phyloP scores from a whole-genome alignment of 2,797 vertebrate genomes.

The Notoglanidium macrostoma region DNA sequence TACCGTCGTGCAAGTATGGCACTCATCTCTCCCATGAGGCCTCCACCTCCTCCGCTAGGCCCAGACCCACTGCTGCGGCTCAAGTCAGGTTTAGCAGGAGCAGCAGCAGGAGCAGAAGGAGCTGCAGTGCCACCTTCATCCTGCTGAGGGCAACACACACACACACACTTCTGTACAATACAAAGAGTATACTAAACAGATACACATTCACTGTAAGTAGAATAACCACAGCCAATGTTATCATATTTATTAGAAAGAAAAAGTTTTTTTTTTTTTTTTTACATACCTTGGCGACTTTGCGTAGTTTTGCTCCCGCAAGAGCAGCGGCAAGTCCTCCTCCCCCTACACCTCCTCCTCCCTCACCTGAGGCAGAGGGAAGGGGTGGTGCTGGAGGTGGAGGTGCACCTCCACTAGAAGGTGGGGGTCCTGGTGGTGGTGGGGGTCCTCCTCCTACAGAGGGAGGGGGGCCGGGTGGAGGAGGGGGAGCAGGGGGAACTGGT shows the following conservation, averaged over 20 bases:
- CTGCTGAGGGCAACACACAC: conserved; percentile 60
- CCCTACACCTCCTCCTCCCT: conserved; percentile 60
- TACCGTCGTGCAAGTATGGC: conserved; percentile 90
- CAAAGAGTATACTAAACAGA: conserved; percentile 1
- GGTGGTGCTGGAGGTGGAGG: conserved; percentile 74
- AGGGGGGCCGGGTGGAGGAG: conserved; percentile 57
- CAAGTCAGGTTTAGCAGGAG: conserved; percentile 72
- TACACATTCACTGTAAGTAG: neutral
- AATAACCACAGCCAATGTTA: neutral
- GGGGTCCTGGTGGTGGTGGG: conserved; percentile 66
- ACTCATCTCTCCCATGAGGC: conserved; percentile 91
- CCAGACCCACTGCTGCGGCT: conserved; percentile 71
- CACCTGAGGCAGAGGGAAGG: conserved; percentile 70
- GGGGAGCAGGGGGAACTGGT: conserved; percentile 57
- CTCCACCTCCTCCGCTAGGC: conserved; percentile 76
- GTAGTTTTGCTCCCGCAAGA: conserved; percentile 86
- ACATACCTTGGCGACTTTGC: conserved; percentile 84
- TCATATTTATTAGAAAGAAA: neutral
- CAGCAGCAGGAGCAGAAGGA: conserved; percentile 46
- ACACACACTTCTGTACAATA: conserved; percentile 15
- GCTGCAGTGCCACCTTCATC: conserved; percentile 69
- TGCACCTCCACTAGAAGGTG: conserved; percentile 54
- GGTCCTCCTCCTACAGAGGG: conserved; percentile 56
- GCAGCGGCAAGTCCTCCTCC: conserved; percentile 81
- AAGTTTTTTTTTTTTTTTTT: neutral